Evolutionary conservation across 1,140 invertebrate genomes (phyloP), one percentile per base, ranked within the genome.

Genomic region (Colletes latitarsis): DNA sequence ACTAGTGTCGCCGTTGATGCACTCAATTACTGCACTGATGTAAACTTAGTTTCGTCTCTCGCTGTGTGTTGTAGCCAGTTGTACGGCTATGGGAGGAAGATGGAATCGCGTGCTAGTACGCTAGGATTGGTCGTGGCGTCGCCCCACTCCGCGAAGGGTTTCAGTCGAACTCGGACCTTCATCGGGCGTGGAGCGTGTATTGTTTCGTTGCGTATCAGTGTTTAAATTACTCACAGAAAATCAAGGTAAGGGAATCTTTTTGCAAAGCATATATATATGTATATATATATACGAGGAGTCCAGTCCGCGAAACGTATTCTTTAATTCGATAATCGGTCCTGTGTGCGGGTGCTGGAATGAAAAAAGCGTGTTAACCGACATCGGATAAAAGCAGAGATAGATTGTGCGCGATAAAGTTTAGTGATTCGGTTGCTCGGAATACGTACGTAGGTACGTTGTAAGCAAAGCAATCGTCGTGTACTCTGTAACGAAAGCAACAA

Each of bases 131-230:
- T 67, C 62, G 82, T 85, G 58, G 66, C 81, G 60, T n/a, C 63
- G 84, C 75, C 83, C 85, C 81, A 84, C 85, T 88, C 83, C 77
- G 63, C 57, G 77, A 46, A 64, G 67, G 64, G 60, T 67, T 69
- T 89, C 91, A 93, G 92, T 93, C 86, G 90, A 88, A 88, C 89
- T 92, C 87, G 88, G 81, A 73, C 89, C 89, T 86, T 84, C 87
- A 82, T 90, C 77, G 85, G 75, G 87, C 79, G 74, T 60, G 83
- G 62, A 73, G 89, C 85, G 88, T 70, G 82, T 83, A 78, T 86
- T 71, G 90, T 87, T 82, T 67, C 75, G 71, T 79, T 80, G 88
- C 81, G 88, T 85, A 86, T 86, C 43, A 78, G 82, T 75, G 81
- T 86, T 89, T 82, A 84, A 84, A 90, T 89, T 91, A 82, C 75